Conservation (phyloP, 2,888 invertebrate species). For the Cremastinae sp. region DNA sequence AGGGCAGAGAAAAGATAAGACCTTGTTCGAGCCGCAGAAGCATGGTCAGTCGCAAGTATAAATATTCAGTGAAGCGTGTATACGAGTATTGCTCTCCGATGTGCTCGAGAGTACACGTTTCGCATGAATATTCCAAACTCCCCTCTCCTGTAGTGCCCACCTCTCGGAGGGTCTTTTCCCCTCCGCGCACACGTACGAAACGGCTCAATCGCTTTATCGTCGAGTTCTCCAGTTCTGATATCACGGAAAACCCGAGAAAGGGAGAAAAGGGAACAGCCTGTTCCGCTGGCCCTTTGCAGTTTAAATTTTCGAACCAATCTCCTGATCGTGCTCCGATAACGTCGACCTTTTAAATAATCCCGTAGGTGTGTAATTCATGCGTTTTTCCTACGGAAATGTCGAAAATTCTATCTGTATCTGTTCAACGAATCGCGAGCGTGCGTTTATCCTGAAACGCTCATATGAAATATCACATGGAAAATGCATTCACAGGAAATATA, state of each 20-base stretch:
- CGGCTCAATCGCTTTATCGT: slow-evolving; percentile 50
- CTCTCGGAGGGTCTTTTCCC: slow-evolving; percentile 30
- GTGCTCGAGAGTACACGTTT: slow-evolving; percentile 33
- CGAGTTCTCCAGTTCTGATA: slow-evolving; percentile 30
- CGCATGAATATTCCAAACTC: slow-evolving; percentile 49
- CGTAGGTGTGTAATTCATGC: slow-evolving; percentile 12
- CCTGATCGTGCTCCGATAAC: slow-evolving; percentile 20
- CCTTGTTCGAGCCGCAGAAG: slow-evolving; percentile 43
- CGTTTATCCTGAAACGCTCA: no score
- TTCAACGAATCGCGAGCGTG: not conserved
- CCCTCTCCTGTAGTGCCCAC: no score
- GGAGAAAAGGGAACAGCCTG: slow-evolving; percentile 14
- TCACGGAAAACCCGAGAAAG: not conserved
- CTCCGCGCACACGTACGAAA: slow-evolving; percentile 34
- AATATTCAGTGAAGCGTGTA: slow-evolving; percentile 57
- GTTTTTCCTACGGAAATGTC: slow-evolving; percentile 20
- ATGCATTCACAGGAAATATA: no score
- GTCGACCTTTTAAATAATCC: slow-evolving; percentile 20
- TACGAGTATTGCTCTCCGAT: slow-evolving; percentile 38
- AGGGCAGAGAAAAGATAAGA: slow-evolving; percentile 56
- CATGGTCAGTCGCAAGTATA: slow-evolving; percentile 55
- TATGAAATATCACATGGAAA: no score
- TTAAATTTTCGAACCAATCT: slow-evolving; percentile 43
- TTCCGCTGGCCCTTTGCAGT: slow-evolving; percentile 17
- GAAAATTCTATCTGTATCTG: not conserved